Percentiles rank a stretch among this genome's conserved stretches.
phyloP scores from a whole-genome alignment of 2,888 invertebrate species.

The Oxycera nigricornis region DNA sequence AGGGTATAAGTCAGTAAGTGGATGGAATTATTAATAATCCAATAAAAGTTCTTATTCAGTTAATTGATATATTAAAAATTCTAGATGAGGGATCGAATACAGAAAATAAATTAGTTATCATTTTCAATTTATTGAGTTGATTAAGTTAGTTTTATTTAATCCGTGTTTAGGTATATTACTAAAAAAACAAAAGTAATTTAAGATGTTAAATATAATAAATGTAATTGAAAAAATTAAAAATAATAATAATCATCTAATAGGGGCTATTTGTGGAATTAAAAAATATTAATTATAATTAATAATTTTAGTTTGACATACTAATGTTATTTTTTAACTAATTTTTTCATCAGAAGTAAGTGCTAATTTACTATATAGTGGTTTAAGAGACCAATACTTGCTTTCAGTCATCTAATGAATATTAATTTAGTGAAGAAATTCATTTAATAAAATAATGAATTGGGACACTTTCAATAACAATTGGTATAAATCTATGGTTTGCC shows the following conservation, averaged over 20 bases:
- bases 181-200: constrained; percentile 65
- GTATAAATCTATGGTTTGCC: constrained; percentile 81
- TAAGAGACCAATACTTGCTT: constrained; percentile 76
- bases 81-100: constrained; percentile 71
- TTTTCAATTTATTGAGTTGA: constrained; percentile 64
- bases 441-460: constrained; percentile 66
- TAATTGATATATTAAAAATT: constrained; percentile 64
- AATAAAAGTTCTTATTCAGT: constrained; percentile 68
- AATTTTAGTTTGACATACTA: constrained; percentile 75
- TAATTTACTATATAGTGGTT: constrained; percentile 71
- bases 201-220: constrained; percentile 64
- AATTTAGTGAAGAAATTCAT: constrained; percentile 64
- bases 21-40: constrained; percentile 65
- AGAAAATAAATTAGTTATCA: constrained; percentile 74
- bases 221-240: constrained; percentile 59
- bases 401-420: constrained; percentile 72
- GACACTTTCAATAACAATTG: constrained; percentile 72
- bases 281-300: constrained; percentile 66
- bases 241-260: constrained; percentile 65
- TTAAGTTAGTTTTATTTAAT: constrained; percentile 52
- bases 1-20: constrained; percentile 66
- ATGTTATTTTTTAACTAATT: constrained; percentile 67
- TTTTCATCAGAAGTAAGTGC: constrained; percentile 70
- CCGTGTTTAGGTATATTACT: constrained; percentile 54
- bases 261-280: constrained; percentile 75